Evolutionary conservation across 2,888 invertebrate genomes (phyloP).

Genomic region (Lasioglossum zephyrum): DNA sequence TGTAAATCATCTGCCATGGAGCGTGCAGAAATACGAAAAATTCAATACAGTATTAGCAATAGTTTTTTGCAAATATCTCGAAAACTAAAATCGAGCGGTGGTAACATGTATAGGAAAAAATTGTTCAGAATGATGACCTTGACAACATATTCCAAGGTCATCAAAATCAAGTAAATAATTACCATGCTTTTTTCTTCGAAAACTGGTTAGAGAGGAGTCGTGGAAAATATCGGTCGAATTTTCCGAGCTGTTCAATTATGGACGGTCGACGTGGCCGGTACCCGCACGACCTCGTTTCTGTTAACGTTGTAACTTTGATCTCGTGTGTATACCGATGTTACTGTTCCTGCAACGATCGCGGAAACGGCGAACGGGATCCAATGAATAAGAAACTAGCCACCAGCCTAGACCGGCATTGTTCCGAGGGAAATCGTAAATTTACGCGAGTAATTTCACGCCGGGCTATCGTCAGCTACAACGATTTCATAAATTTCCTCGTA

Average conservation of each 20-base stretch:
- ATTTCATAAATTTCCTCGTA: constrained; percentile 27
- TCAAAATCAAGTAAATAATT: no score
- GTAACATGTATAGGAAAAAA: no score
- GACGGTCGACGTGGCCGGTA: not conserved
- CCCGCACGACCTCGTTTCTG: not conserved
- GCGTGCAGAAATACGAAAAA: no score
- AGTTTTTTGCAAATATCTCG: no score
- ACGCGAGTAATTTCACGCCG: constrained; percentile 23
- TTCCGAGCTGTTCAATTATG: not conserved
- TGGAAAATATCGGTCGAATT: not conserved
- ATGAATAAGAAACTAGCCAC: constrained; percentile 38
- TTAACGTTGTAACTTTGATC: constrained; percentile 7
- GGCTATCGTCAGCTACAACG: constrained; percentile 6
- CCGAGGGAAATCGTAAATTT: constrained; percentile 34
- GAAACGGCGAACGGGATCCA: constrained; percentile 3
- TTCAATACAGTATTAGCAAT: no score
- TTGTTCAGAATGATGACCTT: no score
- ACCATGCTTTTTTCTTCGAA: not conserved
- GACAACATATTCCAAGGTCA: no score
- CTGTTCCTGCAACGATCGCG: constrained; percentile 1
- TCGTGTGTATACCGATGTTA: not conserved
- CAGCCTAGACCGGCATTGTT: not conserved
- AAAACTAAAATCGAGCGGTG: no score
- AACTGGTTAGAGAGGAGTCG: not conserved
- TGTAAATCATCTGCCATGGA: no score